phyloP scores from a whole-genome alignment of 2,113 vertebrate species.

The Accipiter virgatus region DNA sequence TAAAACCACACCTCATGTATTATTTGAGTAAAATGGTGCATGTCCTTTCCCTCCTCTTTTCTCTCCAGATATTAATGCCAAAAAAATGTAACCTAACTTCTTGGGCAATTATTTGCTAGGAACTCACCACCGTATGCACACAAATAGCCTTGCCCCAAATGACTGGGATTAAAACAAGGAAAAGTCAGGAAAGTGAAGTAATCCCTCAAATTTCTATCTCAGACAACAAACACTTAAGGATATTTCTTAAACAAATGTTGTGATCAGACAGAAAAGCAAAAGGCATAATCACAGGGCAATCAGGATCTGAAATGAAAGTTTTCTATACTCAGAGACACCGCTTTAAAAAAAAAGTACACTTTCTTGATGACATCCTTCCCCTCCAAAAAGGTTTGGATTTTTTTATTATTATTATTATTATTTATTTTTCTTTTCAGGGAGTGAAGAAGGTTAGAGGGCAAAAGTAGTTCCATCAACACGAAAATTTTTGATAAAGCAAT shows the following conservation, averaged over 20 bases:
- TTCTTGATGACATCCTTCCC: not conserved
- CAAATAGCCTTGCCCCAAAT: not conserved
- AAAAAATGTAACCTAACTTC: not conserved
- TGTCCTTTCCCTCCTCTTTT: not conserved
- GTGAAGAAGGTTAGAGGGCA: not conserved
- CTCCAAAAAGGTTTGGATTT: not conserved
- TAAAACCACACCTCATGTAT: not conserved
- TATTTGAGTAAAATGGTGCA: fast-evolving
- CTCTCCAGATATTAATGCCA: not conserved
- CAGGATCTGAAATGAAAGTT: not conserved
- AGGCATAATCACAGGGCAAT: not conserved
- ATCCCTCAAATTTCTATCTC: not conserved
- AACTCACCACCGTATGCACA: not conserved
- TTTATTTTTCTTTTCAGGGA: not conserved
- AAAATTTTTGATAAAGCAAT: not conserved
- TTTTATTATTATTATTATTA: not conserved
- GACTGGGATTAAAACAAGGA: not conserved
- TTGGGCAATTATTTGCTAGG: not conserved
- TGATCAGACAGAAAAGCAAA: not conserved
- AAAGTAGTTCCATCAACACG: not conserved
- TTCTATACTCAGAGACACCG: not conserved
- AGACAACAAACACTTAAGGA: not conserved
- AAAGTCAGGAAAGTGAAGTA: not conserved
- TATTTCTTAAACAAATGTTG: not conserved
- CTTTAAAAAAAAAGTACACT: not conserved